Base-by-base conservation (phyloP, 2,113 vertebrate species). In the Elachura formosa region DNA sequence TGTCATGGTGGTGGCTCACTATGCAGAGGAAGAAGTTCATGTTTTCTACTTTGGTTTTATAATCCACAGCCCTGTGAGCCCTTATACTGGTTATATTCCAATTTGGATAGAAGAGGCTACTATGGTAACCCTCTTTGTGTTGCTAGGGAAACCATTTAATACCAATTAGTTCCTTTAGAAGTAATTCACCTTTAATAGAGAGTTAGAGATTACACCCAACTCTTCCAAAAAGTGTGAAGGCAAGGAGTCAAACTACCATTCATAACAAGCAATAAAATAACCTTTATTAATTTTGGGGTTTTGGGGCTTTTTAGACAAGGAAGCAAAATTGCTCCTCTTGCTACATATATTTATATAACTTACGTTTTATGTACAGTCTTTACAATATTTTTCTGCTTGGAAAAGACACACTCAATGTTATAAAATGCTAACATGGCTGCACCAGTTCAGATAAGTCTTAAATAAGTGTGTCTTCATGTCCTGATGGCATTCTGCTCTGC, bases 71-170 rank as follows among this genome's bases (percentile, higher is more conserved):
- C 72, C 61, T 72, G 23, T 16, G 23, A 87, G 36, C 31, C 31
- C 61, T 75, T 79, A 64, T 52, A 72, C 33, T 49, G 45, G n/a
- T 25, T 90, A 72, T 56, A 75, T 79, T 94, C 64, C 67, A 87
- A 31, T 89, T 91, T 94, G 80, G 66, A 58, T 58, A 82, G 29
- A 89, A 64, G 41, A 87, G 36, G 81, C 61, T 96, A 84, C 81
- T 94, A 94, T 94, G 91, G 93, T 87, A 94, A 94, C 89, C 21
- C 21, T 87, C 54, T 68, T 76, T 49, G 29, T 87, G 93, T 96
- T 94, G 77, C 93, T 89, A 79, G 54, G 91, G 62, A 33, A 94
- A 94, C 77, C 8, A 79, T 92, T 94, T 89, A 89, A 89, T 77
- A 88, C 54, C 61, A 91, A 94, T 91, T 91, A 94, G 26, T 36